Conservation (phyloP, 2,888 invertebrate species). For the Lucinisca nassula region DNA sequence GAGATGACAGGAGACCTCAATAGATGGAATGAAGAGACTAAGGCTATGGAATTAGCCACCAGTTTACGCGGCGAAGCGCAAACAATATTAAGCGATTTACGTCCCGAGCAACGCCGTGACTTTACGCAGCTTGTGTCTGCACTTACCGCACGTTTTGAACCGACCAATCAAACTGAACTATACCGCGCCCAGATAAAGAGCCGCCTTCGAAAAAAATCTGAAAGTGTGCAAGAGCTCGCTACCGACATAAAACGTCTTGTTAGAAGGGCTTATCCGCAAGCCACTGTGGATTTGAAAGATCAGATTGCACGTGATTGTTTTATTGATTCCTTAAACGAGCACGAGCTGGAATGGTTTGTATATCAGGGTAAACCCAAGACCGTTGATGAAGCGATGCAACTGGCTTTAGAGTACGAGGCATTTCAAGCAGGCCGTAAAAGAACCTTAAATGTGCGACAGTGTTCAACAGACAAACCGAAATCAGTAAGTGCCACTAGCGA, state of each 20-base stretch:
- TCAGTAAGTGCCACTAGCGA: background rate
- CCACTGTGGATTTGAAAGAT: background rate
- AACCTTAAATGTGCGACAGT: background rate
- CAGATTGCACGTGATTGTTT: background rate
- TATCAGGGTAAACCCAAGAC: constrained; percentile 8
- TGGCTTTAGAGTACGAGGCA: constrained; percentile 1
- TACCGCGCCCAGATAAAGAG: constrained; percentile 26
- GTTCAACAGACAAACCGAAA: background rate
- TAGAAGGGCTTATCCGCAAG: constrained; percentile 18
- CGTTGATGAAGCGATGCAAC: constrained; percentile 1
- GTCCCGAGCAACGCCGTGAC: background rate
- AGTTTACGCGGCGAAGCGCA: constrained; percentile 32
- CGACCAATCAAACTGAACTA: constrained; percentile 23
- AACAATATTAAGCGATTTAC: constrained; percentile 25
- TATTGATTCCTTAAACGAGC: background rate
- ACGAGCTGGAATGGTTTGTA: constrained; percentile 11
- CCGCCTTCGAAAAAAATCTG: background rate
- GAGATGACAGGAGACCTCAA: constrained; percentile 20
- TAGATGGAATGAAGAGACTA: constrained; percentile 6
- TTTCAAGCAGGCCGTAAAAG: constrained; percentile 5
- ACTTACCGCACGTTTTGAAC: constrained; percentile 21
- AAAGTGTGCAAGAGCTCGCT: constrained; percentile 33
- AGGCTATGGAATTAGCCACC: constrained; percentile 34
- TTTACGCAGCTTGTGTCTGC: constrained; percentile 14
- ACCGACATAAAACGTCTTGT: constrained; percentile 22